Evolutionary conservation across 2,888 invertebrate species (phyloP).

Genomic region (Pyrocoelia pectoralis): DNA sequence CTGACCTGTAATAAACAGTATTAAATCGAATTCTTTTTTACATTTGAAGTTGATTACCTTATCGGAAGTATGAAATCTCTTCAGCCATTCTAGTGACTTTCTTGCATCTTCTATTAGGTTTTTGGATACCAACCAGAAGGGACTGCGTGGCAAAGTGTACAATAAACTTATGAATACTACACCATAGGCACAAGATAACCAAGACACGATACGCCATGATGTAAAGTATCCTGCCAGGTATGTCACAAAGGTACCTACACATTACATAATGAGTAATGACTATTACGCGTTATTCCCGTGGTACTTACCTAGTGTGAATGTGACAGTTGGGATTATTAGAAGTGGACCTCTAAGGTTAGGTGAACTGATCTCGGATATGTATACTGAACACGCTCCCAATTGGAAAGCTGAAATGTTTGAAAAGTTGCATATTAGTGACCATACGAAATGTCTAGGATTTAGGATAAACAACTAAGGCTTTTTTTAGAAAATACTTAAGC

Average conservation of each 20-base stretch:
- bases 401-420: no score
- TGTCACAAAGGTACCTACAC: neutral
- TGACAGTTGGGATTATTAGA: neutral
- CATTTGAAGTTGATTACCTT: no score
- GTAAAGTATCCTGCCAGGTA: neutral
- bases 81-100: no score
- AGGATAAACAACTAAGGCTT: no score
- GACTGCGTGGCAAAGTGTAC: neutral
- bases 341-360: neutral
- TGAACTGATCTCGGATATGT: neutral
- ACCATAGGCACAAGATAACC: neutral
- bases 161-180: neutral
- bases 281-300: no score
- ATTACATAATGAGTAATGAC: no score
- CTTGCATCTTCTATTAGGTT: neutral
- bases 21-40: no score
- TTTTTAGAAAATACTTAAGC: no score
- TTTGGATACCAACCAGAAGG: neutral
- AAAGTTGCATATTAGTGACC: no score
- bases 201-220: neutral
- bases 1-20: neutral
- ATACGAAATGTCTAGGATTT: no score
- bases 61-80: no score
- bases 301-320: neutral
- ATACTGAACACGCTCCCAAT: neutral